phyloP scores from a whole-genome alignment of 2,797 vertebrate species.

The Pangasius larnaudii region DNA sequence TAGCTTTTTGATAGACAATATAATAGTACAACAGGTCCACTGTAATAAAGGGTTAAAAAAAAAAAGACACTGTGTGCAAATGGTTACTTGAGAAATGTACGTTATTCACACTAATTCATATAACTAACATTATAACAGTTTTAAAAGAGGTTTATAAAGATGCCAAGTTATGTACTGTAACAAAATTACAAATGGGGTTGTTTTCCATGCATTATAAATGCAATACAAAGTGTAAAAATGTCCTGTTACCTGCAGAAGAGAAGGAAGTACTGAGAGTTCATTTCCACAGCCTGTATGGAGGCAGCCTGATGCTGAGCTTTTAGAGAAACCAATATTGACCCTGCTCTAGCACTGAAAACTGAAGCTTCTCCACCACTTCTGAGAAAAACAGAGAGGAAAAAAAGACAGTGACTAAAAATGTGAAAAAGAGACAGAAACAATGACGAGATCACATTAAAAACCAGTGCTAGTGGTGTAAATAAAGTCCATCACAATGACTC shows the following conservation, averaged over 20 bases:
- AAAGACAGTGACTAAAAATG: not conserved
- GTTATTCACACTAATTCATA: not conserved
- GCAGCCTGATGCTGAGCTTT: constrained; percentile 60
- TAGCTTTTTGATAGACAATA: not conserved
- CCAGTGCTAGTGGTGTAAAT: not conserved
- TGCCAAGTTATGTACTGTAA: not conserved
- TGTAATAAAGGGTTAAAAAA: not conserved
- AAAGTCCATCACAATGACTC: not conserved
- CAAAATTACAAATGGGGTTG: not conserved
- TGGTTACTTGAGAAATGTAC: not conserved
- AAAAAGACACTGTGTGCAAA: not conserved
- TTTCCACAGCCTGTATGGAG: constrained; percentile 68
- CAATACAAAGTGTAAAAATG: not conserved
- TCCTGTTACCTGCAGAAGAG: constrained; percentile 71
- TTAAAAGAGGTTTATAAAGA: not conserved
- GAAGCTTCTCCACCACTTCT: constrained; percentile 70
- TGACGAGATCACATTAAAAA: not conserved
- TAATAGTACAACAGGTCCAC: not conserved
- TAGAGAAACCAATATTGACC: constrained; percentile 60
- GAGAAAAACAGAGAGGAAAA: constrained; percentile 22
- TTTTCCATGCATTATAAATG: not conserved
- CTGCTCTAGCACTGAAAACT: constrained; percentile 66
- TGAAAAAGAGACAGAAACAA: not conserved
- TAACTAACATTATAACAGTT: not conserved
- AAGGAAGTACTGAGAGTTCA: constrained; percentile 71